Evolutionary conservation across 2,797 vertebrate species (phyloP).

Genomic region (Acanthurus lineatus): DNA sequence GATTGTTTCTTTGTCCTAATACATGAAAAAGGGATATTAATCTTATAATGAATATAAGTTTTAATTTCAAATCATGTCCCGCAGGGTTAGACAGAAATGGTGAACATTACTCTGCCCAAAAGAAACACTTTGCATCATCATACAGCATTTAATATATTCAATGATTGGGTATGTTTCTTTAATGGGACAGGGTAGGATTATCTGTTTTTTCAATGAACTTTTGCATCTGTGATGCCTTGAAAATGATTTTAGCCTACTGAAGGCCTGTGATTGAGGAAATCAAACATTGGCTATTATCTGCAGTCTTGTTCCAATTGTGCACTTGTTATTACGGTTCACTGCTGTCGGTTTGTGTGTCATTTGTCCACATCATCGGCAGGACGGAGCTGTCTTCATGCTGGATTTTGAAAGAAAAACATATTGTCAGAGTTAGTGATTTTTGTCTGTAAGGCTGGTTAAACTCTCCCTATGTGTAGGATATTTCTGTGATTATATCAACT

Average conservation of each 20-base stretch:
- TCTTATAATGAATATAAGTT: conserved; percentile 57
- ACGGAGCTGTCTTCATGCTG: conserved; percentile 28
- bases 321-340: conserved; percentile 20
- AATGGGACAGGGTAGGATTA: background rate
- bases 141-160: conserved; percentile 32
- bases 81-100: conserved; percentile 45
- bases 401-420: conserved; percentile 5
- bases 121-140: conserved; percentile 48
- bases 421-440: conserved; percentile 14
- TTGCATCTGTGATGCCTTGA: conserved; percentile 82
- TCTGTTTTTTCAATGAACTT: conserved; percentile 6
- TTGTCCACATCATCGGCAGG: conserved; percentile 13
- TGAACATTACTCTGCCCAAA: conserved; percentile 77
- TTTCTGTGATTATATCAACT: background rate
- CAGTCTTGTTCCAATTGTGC: conserved; percentile 38
- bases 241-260: conserved; percentile 33
- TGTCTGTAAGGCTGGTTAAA: conserved; percentile 9
- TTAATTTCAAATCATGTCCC: conserved; percentile 46
- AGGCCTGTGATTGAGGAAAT: conserved; percentile 44
- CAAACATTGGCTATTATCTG: conserved; percentile 56
- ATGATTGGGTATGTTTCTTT: conserved; percentile 31
- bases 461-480: background rate
- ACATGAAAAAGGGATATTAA: conserved; percentile 62
- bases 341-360: conserved; percentile 28
- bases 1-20: conserved; percentile 49